A percentile compares a stretch with the other conserved stretches of the same genome.
phyloP scores from a whole-genome alignment of 2,888 invertebrate genomes.

The Eupithecia insigniata region DNA sequence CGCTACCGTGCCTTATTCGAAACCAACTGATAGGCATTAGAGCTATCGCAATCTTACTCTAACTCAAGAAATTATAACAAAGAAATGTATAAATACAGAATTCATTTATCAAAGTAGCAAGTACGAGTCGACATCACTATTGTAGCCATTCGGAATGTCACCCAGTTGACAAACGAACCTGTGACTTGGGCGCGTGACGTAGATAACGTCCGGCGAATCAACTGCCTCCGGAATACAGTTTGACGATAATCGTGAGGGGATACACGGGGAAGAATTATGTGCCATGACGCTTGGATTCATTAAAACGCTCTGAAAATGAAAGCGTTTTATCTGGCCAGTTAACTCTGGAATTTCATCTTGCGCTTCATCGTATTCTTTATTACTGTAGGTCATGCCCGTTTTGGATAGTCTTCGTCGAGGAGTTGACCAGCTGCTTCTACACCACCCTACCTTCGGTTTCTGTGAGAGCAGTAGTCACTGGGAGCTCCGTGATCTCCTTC shows the following conservation, averaged over 20 bases:
- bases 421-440: too few relatives aligned
- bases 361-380: too few relatives aligned
- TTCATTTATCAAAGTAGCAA: conserved; percentile 22
- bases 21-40: not conserved
- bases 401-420: too few relatives aligned
- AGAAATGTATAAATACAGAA: not conserved
- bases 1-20: not conserved
- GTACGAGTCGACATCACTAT: conserved; percentile 30
- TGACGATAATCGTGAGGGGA: conserved; percentile 56
- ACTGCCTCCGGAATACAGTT: conserved; percentile 65
- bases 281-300: conserved; percentile 11
- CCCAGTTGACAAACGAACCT: conserved; percentile 65
- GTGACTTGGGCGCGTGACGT: conserved; percentile 58
- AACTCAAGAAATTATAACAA: not conserved
- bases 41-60: not conserved
- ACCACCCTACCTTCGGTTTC: too few relatives aligned
- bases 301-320: not conserved
- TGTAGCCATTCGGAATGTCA: conserved; percentile 50
- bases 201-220: conserved; percentile 74
- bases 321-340: conserved; percentile 60
- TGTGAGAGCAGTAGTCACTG: too few relatives aligned
- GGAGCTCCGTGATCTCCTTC: too few relatives aligned
- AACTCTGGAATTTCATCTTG: too few relatives aligned
- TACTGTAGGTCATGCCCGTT: too few relatives aligned
- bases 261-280: conserved; percentile 40